Percentiles rank a stretch among this genome's conserved stretches.
Conservation (phyloP, 2,797 vertebrate species). For the Eospalax fontanierii region DNA sequence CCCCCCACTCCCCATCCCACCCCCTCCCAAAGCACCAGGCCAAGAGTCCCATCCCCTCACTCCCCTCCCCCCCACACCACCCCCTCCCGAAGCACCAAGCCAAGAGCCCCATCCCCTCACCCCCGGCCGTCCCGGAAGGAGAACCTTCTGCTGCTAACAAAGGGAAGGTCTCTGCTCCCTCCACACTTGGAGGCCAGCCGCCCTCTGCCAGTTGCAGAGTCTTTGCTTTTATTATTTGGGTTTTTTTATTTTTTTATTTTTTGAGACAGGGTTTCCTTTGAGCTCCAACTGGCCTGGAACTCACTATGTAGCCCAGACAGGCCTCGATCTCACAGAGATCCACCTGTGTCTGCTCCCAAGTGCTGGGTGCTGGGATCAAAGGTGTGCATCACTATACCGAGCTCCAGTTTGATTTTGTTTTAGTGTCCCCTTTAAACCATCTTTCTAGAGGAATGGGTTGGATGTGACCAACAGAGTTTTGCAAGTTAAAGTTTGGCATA, state of each 20-base stretch:
- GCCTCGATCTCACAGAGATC: too few species aligned
- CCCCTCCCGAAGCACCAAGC: neutral
- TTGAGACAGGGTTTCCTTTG: too few species aligned
- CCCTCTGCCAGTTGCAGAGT: neutral
- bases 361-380: too few species aligned
- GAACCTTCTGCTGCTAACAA: constrained; percentile 79
- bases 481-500: neutral
- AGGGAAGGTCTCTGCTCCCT: constrained; percentile 37
- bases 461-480: neutral
- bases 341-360: too few species aligned
- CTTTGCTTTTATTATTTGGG: constrained; percentile 6
- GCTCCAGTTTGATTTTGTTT: too few species aligned
- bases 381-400: too few species aligned
- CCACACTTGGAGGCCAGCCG: constrained; percentile 10
- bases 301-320: too few species aligned
- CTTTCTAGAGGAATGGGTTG: constrained; percentile 39
- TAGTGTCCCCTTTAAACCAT: neutral
- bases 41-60: neutral
- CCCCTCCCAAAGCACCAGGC: neutral
- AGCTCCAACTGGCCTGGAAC: too few species aligned
- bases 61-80: too few species aligned
- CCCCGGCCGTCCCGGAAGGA: constrained; percentile 49
- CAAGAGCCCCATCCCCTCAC: neutral
- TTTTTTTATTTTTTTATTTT: neutral
- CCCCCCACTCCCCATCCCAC: too few species aligned